Conservation (phyloP, 1,140 invertebrate species). For the Lucilia sericata region DNA sequence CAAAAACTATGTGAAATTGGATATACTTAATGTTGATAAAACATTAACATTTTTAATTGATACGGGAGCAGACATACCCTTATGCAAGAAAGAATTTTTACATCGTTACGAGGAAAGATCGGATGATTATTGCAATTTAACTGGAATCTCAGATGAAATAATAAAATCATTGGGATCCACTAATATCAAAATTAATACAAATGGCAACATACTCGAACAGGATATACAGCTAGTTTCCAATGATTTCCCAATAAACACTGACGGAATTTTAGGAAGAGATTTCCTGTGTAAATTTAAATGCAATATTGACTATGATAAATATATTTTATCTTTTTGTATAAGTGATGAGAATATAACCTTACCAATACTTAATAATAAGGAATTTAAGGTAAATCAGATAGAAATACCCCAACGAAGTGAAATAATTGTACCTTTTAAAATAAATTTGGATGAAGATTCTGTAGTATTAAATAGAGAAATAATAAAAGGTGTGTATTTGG, state of each 20-base stretch:
- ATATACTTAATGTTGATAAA: neutral
- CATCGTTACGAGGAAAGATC: no score
- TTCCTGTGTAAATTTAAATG: neutral
- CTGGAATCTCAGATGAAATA: constrained; percentile 8
- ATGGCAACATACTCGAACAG: neutral
- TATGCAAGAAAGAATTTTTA: neutral
- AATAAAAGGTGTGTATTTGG: neutral
- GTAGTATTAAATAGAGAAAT: neutral
- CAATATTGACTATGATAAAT: constrained; percentile 14
- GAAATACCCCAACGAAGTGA: neutral
- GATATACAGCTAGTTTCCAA: neutral
- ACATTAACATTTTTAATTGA: constrained; percentile 30
- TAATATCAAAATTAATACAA: no score
- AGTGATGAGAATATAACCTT: neutral
- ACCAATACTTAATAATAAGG: neutral
- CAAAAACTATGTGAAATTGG: neutral
- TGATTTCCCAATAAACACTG: constrained; percentile 11
- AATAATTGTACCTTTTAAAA: neutral
- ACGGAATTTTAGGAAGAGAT: constrained; percentile 41
- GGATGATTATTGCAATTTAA: constrained; percentile 22
- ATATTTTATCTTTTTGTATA: neutral
- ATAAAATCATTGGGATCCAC: neutral
- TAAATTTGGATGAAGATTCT: neutral
- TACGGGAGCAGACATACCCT: constrained; percentile 28
- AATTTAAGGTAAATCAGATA: neutral